Conservation (phyloP, 2,797 vertebrate genomes). For the Enteromius anoplus region DNA sequence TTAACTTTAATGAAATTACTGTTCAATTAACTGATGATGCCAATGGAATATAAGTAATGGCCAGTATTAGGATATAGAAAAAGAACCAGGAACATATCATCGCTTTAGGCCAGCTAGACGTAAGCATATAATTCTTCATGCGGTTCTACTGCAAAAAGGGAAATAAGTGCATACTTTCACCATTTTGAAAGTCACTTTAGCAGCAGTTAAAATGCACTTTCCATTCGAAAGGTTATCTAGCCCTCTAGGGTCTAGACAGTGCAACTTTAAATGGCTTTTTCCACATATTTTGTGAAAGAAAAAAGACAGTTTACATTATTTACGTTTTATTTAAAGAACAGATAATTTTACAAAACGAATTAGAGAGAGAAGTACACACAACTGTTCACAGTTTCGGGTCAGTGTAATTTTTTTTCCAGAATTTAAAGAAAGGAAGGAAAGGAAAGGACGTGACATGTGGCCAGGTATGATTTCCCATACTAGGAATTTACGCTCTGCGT, state of each 20-base stretch:
- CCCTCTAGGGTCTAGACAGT: conserved; percentile 63
- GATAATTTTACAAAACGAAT: not conserved
- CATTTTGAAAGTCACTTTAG: conserved; percentile 76
- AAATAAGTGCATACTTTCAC: conserved; percentile 69
- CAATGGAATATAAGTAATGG: not conserved
- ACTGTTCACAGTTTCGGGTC: not conserved
- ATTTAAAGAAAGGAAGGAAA: no score
- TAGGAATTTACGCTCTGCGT: no score
- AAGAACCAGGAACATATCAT: conserved; percentile 11
- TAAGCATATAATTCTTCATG: conserved; percentile 71
- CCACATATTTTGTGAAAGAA: conserved; percentile 49
- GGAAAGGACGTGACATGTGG: no score
- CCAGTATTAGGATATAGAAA: not conserved
- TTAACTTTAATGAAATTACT: not conserved
- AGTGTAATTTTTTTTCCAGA: not conserved
- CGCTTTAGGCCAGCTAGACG: conserved; percentile 62
- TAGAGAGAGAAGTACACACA: not conserved
- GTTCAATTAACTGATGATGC: conserved; percentile 29
- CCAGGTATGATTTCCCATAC: no score
- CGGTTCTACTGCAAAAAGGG: conserved; percentile 57
- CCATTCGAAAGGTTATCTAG: conserved; percentile 74
- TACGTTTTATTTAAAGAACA: not conserved
- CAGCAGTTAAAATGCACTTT: conserved; percentile 76
- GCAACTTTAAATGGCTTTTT: conserved; percentile 31
- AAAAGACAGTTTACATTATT: conserved; percentile 44